Evolutionary conservation across 2,888 invertebrate genomes (phyloP), one percentile per base, ranked within the genome.

Genomic region (Sialis lutaria): DNA sequence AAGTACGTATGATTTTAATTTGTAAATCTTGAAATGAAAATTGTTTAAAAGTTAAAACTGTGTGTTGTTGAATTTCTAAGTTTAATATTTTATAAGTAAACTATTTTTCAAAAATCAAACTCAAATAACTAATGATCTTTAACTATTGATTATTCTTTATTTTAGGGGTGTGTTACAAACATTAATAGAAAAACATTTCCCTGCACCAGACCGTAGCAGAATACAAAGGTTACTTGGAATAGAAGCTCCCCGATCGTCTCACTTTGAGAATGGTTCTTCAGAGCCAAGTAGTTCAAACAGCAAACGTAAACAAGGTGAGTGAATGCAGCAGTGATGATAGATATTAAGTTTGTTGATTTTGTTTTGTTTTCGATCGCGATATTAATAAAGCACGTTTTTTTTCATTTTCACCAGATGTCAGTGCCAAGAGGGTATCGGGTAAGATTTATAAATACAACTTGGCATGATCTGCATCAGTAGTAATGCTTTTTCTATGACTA

Each of bases 101-200:
- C 10, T 40, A 30, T 22, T 41, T 41, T 30, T 3, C 13, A 42
- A 22, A 30, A 8, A 13, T 42, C 9, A 8, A 42, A 6, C 6
- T 13, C 22, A 6, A 42, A 42, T 13, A 13, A 42, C 6, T 13
- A 12, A 13, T 9, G 22, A n/a, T n/a, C n/a, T n/a, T n/a, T 40
- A 13, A 8, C 10, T 9, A 40, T 40, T 35, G 12, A n/a, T 40
- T 40, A 12, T 40, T n/a, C 4, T n/a, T 46, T 49, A 52, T 58
- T 58, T 31, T 64, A 90, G 90, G 65, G 96, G 96, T 53, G 97
- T 98, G 30, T 79, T 98, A 60, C 93, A 96, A 64, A 84, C 91
- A 0, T 67, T 99, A 49, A 92, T 99, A 1, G 97, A 98, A 65
- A 96, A 96, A 62, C 96, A 98, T 67, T 99, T 99, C 62, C 98